Percentiles rank a stretch among this genome's conserved stretches.
Evolutionary conservation across 2,797 vertebrate species (phyloP).

Genomic region (Intellagama lesueurii): DNA sequence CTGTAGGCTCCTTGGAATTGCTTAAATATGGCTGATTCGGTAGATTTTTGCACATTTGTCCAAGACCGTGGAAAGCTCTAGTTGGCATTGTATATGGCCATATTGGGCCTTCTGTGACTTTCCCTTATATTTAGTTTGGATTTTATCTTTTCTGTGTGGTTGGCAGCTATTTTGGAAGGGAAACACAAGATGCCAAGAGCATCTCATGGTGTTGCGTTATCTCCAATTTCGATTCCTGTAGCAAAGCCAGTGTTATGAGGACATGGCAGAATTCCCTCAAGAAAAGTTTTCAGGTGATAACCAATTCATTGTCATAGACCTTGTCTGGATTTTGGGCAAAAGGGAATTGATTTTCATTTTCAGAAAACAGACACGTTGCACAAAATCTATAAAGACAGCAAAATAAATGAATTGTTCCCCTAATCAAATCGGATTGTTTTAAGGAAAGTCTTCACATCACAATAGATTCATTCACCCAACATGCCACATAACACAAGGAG

Average conservation of each 20-base stretch:
- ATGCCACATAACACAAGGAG: neutral
- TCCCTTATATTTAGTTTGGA: neutral
- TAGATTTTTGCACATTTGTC: no score
- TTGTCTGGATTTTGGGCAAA: conserved; percentile 46
- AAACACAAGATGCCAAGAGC: neutral
- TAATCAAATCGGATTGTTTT: conserved; percentile 40
- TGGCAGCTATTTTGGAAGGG: neutral
- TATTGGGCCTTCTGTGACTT: neutral
- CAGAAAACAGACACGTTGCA: conserved; percentile 28
- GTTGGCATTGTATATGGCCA: neutral
- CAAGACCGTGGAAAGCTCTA: no score
- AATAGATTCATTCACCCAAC: conserved; percentile 38
- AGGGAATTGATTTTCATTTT: conserved; percentile 38
- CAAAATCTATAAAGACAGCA: conserved; percentile 24
- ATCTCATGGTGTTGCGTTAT: neutral
- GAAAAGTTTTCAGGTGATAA: conserved; percentile 39
- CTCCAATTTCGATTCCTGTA: conserved; percentile 7
- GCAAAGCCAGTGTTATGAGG: neutral
- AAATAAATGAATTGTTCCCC: conserved; percentile 39
- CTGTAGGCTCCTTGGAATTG: no score
- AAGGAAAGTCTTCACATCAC: conserved; percentile 22
- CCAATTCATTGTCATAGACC: conserved; percentile 45
- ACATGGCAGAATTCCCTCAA: conserved; percentile 10
- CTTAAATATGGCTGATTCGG: no score
- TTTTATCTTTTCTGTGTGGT: conserved; percentile 37